Evolutionary conservation across 2,888 invertebrate genomes (phyloP).

Genomic region (Rhabditoides inermis): DNA sequence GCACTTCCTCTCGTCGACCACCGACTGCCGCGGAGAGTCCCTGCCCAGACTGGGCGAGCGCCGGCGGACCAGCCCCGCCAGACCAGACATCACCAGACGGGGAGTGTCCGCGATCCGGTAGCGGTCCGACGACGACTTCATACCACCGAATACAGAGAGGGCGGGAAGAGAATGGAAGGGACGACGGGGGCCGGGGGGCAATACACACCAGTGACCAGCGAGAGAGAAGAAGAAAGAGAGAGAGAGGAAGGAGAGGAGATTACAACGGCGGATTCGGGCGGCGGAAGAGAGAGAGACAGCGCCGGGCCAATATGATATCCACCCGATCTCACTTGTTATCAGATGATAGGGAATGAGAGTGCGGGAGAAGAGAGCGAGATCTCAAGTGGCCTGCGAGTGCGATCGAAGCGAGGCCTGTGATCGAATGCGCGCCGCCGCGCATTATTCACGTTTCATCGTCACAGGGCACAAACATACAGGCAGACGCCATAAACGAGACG

Average conservation of each 20-base stretch:
- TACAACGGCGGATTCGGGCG: neutral
- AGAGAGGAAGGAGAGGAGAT: neutral
- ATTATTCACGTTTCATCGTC: no score
- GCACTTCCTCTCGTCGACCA: no score
- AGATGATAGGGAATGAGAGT: neutral
- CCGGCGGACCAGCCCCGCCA: neutral
- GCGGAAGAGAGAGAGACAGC: constrained; percentile 1
- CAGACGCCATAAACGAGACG: no score
- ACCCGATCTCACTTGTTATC: neutral
- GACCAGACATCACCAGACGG: neutral
- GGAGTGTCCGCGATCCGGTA: neutral
- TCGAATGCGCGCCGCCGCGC: no score
- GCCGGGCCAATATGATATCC: neutral
- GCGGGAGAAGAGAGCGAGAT: neutral
- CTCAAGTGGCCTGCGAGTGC: neutral
- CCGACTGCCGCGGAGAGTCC: no score
- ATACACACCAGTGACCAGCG: no score
- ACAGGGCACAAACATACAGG: no score
- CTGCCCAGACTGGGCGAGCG: neutral
- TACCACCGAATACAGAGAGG: neutral
- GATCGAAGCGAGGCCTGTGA: neutral
- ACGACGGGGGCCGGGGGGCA: neutral
- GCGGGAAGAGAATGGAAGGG: neutral
- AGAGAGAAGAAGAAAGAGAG: neutral
- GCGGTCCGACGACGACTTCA: neutral